A percentile compares a stretch with the other conserved stretches of the same genome.
Evolutionary conservation across 2,797 vertebrate species (phyloP).

Genomic region (Zenarchopterus dispar): DNA sequence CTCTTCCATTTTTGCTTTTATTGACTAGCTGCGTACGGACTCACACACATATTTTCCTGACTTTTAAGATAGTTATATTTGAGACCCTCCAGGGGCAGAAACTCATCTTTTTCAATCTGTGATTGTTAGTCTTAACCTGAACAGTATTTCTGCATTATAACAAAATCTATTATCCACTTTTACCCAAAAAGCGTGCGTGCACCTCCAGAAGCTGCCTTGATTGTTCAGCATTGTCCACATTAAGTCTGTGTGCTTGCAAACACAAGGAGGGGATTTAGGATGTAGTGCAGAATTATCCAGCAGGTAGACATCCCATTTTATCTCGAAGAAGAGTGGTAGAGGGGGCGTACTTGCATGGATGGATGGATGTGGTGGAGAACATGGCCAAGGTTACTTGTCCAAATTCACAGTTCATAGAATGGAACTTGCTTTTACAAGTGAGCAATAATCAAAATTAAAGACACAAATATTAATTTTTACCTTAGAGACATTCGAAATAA

Average conservation of each 20-base stretch:
- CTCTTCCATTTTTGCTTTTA: slow-evolving; percentile 29
- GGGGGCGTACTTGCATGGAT: slow-evolving; percentile 12
- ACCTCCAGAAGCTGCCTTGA: slow-evolving; percentile 28
- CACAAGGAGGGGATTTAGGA: slow-evolving; percentile 77
- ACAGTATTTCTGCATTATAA: slow-evolving; percentile 2
- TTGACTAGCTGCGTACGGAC: slow-evolving; percentile 7
- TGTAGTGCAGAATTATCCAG: slow-evolving; percentile 85
- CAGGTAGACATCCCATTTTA: slow-evolving; percentile 79
- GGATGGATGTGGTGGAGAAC: not conserved
- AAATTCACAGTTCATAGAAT: too few relatives aligned
- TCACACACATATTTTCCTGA: slow-evolving; percentile 2
- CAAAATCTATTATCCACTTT: not conserved
- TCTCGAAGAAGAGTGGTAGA: slow-evolving; percentile 41
- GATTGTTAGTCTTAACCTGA: slow-evolving; percentile 15
- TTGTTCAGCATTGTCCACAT: slow-evolving; percentile 24
- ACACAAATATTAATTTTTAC: slow-evolving; percentile 8
- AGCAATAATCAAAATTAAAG: not conserved
- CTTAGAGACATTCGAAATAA: not conserved
- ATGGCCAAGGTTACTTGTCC: too few relatives aligned
- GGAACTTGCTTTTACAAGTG: not conserved
- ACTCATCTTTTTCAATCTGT: slow-evolving; percentile 26
- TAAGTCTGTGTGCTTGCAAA: slow-evolving; percentile 39
- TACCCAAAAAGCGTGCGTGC: not conserved
- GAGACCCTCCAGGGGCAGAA: slow-evolving; percentile 21
- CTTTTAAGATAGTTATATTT: slow-evolving; percentile 30